Conservation (phyloP, 2,888 invertebrate genomes). For the Diarsia rubi region DNA sequence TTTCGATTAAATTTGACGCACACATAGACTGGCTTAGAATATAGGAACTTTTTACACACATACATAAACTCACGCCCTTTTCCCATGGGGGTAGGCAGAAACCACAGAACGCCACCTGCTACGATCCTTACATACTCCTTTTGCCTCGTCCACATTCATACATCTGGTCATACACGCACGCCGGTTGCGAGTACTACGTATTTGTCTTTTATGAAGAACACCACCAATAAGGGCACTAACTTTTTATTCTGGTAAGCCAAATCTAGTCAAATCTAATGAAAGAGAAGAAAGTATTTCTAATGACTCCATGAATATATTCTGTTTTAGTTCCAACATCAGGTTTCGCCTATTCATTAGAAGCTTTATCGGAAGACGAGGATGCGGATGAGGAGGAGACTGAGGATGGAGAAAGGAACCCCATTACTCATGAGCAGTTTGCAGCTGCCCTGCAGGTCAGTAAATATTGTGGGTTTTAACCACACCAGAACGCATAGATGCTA, state of each 20-base stretch:
- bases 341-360: conserved; percentile 88
- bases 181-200: no score
- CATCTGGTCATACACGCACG: no score
- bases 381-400: conserved; percentile 86
- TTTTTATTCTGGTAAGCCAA: not conserved
- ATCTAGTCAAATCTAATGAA: not conserved
- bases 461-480: not conserved
- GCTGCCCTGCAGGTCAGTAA: conserved; percentile 92
- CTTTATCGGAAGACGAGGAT: conserved; percentile 87
- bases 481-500: no score
- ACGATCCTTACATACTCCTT: no score
- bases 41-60: no score
- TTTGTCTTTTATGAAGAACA: no score
- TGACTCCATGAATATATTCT: not conserved
- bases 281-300: not conserved
- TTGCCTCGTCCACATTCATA: no score
- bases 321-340: conserved; percentile 87
- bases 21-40: not conserved
- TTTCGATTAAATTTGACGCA: not conserved
- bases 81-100: no score
- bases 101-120: no score
- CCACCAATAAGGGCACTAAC: no score
- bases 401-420: conserved; percentile 88
- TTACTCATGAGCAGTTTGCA: conserved; percentile 94
- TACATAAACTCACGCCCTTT: no score